Base-by-base conservation (phyloP, 2,888 invertebrate species). In the Nymphalis polychloros region DNA sequence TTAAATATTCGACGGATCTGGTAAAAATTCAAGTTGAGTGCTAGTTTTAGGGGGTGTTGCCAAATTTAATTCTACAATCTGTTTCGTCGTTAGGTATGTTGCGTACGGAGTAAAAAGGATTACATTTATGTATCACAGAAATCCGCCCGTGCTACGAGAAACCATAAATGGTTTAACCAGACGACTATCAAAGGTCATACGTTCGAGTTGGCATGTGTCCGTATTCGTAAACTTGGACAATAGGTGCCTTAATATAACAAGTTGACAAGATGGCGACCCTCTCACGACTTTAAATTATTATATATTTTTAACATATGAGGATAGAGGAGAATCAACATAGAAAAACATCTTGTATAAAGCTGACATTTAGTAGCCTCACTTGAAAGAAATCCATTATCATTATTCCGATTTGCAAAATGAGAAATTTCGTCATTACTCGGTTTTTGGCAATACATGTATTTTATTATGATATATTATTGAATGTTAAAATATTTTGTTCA, bases 121-220 rank as follows among this genome's bases (percentile, higher is more conserved):
- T 57, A 57, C 35, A 57, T 27, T 47, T 60, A 60, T 31, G 52
- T n/a, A 35, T 59, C 17, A 46, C 52, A 57, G 55, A 52, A 50
- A 59, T 65, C 65, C 62, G 52, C 62, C 27, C 52, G 52, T n/a
- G 19, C 23, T n/a, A 48, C 48, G 41, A 6, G 41, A 57, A 41
- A 19, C 69, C 64, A 59, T 71, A 69, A 69, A 64, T 46, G 71
- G 71, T 57, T 59, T 59, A n/a, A 53, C 65, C 47, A 65, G 63
- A 64, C 53, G 27, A 46, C 62, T 60, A 59, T 63, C 67, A 69
- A 67, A 71, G 71, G 67, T 67, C 67, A 61, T 41, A 53, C 47
- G 60, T 57, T 63, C 46, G 65, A 49, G 41, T 59, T 71, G 64
- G 69, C 71, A 46, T 67, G 59, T 62, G 59, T 63, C 71, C 71